Evolutionary conservation across 1,140 invertebrate genomes (phyloP).

Genomic region (Pemphigus obesinymphae): DNA sequence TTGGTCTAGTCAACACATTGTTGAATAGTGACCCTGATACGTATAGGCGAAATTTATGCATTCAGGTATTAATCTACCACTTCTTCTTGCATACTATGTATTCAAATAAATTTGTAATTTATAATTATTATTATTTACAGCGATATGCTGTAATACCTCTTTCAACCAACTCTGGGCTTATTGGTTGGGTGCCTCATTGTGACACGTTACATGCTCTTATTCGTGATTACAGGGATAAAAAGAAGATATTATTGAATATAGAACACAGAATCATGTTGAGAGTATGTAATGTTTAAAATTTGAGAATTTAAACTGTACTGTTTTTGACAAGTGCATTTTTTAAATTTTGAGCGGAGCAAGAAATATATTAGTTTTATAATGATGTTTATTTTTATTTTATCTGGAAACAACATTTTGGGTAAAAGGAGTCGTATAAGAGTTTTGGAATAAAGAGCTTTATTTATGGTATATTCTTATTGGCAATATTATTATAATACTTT

Average conservation of each 20-base stretch:
- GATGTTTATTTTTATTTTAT: no score
- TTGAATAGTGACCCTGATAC: slow-evolving; percentile 92
- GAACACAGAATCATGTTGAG: slow-evolving; percentile 96
- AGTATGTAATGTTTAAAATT: slow-evolving; percentile 50
- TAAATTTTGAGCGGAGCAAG: no score
- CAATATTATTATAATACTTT: no score
- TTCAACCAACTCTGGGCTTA: slow-evolving; percentile 95
- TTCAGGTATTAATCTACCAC: slow-evolving; percentile 60
- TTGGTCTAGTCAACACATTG: slow-evolving; percentile 95
- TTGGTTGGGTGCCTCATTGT: slow-evolving; percentile 99
- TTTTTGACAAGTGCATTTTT: slow-evolving; percentile 5
- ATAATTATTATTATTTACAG: slow-evolving; percentile 52
- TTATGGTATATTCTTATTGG: no score
- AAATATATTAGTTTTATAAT: no score
- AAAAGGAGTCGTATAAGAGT: no score
- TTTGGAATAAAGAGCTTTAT: no score
- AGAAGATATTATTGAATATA: slow-evolving; percentile 93
- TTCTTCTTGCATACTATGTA: not conserved
- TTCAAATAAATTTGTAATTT: not conserved
- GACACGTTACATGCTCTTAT: slow-evolving; percentile 97
- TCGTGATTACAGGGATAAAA: slow-evolving; percentile 95
- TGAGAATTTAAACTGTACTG: not conserved
- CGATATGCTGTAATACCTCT: slow-evolving; percentile 96
- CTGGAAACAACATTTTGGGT: no score
- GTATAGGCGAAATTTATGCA: slow-evolving; percentile 88